Base-by-base conservation (phyloP, 2,888 invertebrate genomes). In the Platycnemis pennipes region DNA sequence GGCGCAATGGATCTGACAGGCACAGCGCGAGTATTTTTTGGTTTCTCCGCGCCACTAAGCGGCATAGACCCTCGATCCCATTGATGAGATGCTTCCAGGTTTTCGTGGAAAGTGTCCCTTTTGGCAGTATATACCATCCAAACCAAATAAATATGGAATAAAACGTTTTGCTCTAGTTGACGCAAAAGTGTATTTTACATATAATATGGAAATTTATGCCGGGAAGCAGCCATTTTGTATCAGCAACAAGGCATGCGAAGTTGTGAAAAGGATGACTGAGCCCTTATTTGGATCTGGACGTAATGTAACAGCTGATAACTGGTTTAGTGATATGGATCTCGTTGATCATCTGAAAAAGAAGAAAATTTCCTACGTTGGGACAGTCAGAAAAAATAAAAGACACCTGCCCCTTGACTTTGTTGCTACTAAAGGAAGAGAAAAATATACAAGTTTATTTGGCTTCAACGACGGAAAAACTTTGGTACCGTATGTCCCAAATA, bases 91-190 rank as follows among this genome's bases (percentile, higher is more conserved):
- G 94, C 94, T 95, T 94, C 94, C 94, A 94, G 95, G 94, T 77
- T 95, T 95, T 94, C 63, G 95, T 69, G 95, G 95, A 46, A 94
- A 95, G 45, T 96, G 96, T 94, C 85, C 94, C 49, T 95, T 96
- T 95, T 94, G 95, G 46, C 95, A 96, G 94, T 96, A 96, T 94
- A 96, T 96, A 31, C 95, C 96, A 19, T 95, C 95, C 46, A 95
- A 96, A 94, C 95, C 96, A 42, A 95, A 16, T 46, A 94, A 94
- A 94, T 95, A 95, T 94, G 95, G 95, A 22, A 94, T 95, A 3
- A 95, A 95, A 94, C 94, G 94, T 37, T 95, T 86, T 77, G 94
- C 94, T 46, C 89, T 94, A 16, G 85, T 31, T 94, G 95, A 96
- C 95, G 94, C 95, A 16, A 94, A 95, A 85, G 94, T 95, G 11